Evolutionary conservation across 2,113 vertebrate species (phyloP).

Genomic region (Orycteropus afer): DNA sequence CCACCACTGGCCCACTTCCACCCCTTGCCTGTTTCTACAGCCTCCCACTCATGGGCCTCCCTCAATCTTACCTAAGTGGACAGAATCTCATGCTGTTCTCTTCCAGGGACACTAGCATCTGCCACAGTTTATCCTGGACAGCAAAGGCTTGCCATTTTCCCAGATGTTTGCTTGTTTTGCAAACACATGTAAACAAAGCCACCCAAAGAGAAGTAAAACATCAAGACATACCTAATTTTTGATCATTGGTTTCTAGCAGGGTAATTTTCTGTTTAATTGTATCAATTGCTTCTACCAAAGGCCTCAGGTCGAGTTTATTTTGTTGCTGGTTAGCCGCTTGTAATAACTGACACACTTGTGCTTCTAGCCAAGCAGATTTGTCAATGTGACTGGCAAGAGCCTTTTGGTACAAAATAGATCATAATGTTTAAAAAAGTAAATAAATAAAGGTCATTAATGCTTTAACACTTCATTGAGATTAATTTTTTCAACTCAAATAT

Average conservation of each 20-base stretch:
- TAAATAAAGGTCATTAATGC: neutral
- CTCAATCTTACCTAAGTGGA: neutral
- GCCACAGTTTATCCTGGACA: neutral
- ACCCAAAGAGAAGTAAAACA: constrained; percentile 27
- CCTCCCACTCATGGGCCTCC: rapidly evolving
- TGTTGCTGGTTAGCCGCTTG: constrained; percentile 86
- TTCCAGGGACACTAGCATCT: neutral
- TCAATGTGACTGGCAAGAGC: constrained; percentile 86
- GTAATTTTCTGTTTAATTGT: constrained; percentile 86
- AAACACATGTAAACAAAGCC: neutral
- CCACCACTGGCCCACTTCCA: neutral
- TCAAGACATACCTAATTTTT: constrained; percentile 85
- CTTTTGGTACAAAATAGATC: constrained; percentile 78
- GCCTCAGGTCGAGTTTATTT: constrained; percentile 81
- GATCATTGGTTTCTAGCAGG: constrained; percentile 84
- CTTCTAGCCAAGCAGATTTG: constrained; percentile 87
- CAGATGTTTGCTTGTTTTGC: neutral
- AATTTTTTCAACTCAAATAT: constrained; percentile 19
- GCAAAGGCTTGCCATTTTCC: neutral
- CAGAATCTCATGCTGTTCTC: neutral
- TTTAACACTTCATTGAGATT: neutral
- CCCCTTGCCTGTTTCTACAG: neutral
- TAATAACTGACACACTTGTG: constrained; percentile 85
- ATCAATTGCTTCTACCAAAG: constrained; percentile 85
- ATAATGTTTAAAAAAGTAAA: neutral